Conservation (phyloP, 2,113 vertebrate genomes). For the Tachysurus vachellii region DNA sequence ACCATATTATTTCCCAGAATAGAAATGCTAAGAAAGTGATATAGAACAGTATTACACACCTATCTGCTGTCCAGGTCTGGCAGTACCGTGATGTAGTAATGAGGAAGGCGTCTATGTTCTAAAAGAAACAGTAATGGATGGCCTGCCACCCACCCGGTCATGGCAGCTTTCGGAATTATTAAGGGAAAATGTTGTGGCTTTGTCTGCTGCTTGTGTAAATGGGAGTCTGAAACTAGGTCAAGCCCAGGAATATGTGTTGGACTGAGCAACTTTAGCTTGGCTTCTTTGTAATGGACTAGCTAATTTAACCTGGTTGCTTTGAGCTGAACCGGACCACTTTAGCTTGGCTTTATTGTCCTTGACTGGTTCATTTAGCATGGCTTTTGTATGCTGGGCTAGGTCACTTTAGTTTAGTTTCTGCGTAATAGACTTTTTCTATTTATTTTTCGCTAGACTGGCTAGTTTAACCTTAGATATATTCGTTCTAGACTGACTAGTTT, state of each 20-base stretch:
- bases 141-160: conserved; percentile 24
- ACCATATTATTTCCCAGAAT: background rate
- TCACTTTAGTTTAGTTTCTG: background rate
- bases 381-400: background rate
- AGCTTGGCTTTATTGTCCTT: background rate
- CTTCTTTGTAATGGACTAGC: background rate
- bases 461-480: background rate
- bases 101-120: conserved; percentile 22
- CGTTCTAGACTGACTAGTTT: background rate
- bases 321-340: background rate
- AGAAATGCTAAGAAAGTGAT: conserved; percentile 14
- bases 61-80: conserved; percentile 16
- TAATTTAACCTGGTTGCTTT: background rate
- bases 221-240: conserved; percentile 22
- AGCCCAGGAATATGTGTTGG: conserved; percentile 13
- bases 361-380: background rate
- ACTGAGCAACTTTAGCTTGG: background rate
- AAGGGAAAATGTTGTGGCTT: conserved; percentile 51
- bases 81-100: conserved; percentile 13
- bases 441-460: background rate
- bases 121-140: conserved; percentile 22
- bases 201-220: conserved; percentile 37
- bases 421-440: background rate
- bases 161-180: conserved; percentile 47
- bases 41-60: conserved; percentile 20